These are phyloP conservation scores for Hirtodrosophila cameraria DNA, from an alignment of 2,888 invertebrate genomes.

Conservation along the genomic window DNA sequence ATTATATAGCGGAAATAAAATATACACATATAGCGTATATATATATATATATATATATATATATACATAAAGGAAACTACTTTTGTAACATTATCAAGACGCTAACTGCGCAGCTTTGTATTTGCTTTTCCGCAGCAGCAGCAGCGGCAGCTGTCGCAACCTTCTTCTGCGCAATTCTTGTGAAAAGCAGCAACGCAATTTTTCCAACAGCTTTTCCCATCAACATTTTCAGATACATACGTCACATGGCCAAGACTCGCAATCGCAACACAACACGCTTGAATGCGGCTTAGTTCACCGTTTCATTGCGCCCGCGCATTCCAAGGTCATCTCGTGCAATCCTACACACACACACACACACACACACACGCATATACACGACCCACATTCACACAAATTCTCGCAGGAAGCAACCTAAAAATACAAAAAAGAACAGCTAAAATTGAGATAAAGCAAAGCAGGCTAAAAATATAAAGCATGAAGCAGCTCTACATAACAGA, in stretches of 20 bases:
- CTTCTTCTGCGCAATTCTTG: slow-evolving; percentile 41
- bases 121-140: slow-evolving; percentile 28
- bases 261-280: slow-evolving; percentile 19
- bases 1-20: slow-evolving; percentile 58
- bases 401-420: too few relatives aligned
- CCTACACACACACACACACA: too few relatives aligned
- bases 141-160: slow-evolving; percentile 17
- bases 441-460: too few relatives aligned
- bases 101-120: slow-evolving; percentile 64
- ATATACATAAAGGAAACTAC: slow-evolving; percentile 16
- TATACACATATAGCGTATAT: slow-evolving; percentile 6
- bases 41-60: background rate
- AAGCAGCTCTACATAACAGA: too few relatives aligned
- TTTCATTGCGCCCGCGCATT: background rate
- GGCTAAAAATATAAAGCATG: too few relatives aligned
- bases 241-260: slow-evolving; percentile 27
- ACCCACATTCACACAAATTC: too few relatives aligned
- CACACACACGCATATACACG: too few relatives aligned
- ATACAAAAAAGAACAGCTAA: too few relatives aligned
- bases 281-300: slow-evolving; percentile 25
- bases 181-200: slow-evolving; percentile 14
- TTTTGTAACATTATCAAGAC: slow-evolving; percentile 45
- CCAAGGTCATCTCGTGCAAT: background rate
- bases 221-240: slow-evolving; percentile 48
- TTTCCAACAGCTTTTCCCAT: slow-evolving; percentile 29